Base-by-base conservation (phyloP, 2,797 vertebrate genomes). In the Limosa lapponica region DNA sequence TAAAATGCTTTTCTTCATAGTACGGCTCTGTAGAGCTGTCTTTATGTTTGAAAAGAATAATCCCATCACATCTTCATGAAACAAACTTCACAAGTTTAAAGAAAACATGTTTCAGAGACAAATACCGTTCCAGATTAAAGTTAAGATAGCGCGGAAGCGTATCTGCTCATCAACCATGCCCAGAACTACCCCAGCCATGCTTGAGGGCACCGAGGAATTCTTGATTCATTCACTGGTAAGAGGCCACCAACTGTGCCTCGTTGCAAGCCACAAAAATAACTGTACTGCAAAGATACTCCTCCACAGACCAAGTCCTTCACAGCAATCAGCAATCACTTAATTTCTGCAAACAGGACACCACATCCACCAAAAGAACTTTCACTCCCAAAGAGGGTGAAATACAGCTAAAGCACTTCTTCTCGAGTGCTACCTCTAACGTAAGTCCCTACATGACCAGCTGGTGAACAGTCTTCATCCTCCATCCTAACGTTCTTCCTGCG, bases 161-260 rank as follows among this genome's bases (percentile, higher is more conserved):
- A 44, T 64, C 55, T 30, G 11, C 52, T 57, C 43, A 44, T 67
- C 75, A 80, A 0, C 23, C 4, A 1, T 30, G 72, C 82, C 74
- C 92, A 49, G 71, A 89, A 71, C 39, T 20, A 67, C 17, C 75
- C 52, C 89, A 83, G 71, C 73, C 69, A 13, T 11, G 84, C 91
- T 16, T 69, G 79, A 87, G 39, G 92, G 82, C 84, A 81, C 72
- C 20, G 23, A 80, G 82, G 91, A 85, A 78, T 89, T 95, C 87
- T 67, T 39, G 48, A 80, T 61, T 83, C 90, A 73, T 77, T 87
- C 89, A 49, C 58, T 66, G 69, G 32, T 82, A 64, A 57, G 65
- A 1, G 75, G 65, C 57, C 48, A 91, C 89, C 84, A 73, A 20
- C 49, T 64, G 74, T 9, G 61, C 77, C 57, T 48, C 57, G 64